Evolutionary conservation across 64 coral and sea anemone species (phyloP).

Genomic region (Porites lutea): DNA sequence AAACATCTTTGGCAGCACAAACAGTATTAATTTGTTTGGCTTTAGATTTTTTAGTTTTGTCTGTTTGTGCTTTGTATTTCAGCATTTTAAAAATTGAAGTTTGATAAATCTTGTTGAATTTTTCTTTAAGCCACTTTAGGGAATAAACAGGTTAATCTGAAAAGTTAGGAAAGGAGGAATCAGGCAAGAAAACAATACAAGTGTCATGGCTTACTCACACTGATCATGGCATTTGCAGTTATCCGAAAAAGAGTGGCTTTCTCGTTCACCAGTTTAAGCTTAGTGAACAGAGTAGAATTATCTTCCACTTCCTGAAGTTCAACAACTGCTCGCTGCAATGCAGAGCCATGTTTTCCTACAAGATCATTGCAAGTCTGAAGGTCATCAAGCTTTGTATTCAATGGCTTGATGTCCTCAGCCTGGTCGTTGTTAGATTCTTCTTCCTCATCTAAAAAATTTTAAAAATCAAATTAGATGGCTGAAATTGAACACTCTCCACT

Average conservation of each 20-base stretch:
- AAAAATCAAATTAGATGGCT: neutral
- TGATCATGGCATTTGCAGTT: slow-evolving; percentile 99
- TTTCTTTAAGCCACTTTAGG: too few relatives aligned
- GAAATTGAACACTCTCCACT: too few relatives aligned
- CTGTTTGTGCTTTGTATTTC: too few relatives aligned
- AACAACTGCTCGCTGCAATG: slow-evolving; percentile 86
- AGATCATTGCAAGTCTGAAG: slow-evolving; percentile 99
- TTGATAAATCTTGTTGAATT: too few relatives aligned
- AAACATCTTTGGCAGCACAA: too few relatives aligned
- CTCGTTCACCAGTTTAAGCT: slow-evolving; percentile 95
- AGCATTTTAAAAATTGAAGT: too few relatives aligned
- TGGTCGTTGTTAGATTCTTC: slow-evolving; percentile 79
- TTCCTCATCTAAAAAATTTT: slow-evolving; percentile 87
- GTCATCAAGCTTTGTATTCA: slow-evolving; percentile 92
- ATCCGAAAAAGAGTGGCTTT: slow-evolving; percentile 98
- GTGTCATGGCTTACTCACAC: slow-evolving; percentile 68
- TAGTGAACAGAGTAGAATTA: slow-evolving; percentile 63
- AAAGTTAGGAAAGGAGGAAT: too few relatives aligned
- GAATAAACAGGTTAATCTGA: too few relatives aligned
- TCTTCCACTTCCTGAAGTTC: slow-evolving; percentile 96
- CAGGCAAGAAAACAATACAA: too few relatives aligned
- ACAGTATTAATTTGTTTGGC: too few relatives aligned
- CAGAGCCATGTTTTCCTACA: slow-evolving; percentile 97
- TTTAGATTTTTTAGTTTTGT: too few relatives aligned
- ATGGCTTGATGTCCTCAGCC: slow-evolving; percentile 80